Evolutionary conservation across 2,113 vertebrate genomes (phyloP).

Genomic region (Actinemys pallida): DNA sequence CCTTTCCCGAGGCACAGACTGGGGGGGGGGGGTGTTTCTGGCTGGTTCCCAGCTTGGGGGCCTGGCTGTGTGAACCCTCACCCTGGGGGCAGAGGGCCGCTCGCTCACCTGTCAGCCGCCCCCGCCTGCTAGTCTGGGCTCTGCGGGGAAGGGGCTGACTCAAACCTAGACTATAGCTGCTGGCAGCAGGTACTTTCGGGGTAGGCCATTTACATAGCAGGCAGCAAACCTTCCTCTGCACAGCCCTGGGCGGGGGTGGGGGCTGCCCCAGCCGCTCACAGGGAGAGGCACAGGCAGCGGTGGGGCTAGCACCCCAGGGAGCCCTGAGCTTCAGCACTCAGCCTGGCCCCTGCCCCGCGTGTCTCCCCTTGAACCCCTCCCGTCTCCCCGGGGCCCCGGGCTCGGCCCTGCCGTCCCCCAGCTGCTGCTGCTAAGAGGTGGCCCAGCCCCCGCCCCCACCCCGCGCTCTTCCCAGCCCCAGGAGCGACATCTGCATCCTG

Average conservation of each 20-base stretch:
- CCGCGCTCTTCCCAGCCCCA: rapidly evolving
- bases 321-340: rapidly evolving
- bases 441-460: neutral
- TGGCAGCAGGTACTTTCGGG: neutral
- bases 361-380: neutral
- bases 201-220: neutral
- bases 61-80: neutral
- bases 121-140: rapidly evolving
- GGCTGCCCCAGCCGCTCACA: neutral
- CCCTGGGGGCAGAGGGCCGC: neutral
- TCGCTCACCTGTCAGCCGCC: neutral
- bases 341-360: too few species aligned
- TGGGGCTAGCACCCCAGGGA: neutral
- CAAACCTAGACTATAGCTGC: neutral
- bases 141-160: rapidly evolving
- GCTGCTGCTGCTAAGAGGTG: neutral
- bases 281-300: too few species aligned
- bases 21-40: neutral
- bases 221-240: too few species aligned
- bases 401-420: neutral
- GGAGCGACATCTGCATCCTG: slow-evolving; percentile 15
- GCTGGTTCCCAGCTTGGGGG: neutral
- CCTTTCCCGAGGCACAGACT: neutral
- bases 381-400: neutral
- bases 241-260: neutral